These are phyloP conservation scores for Gobio gobio DNA, from an alignment of 2,113 vertebrate species.

Conservation along the genomic window DNA sequence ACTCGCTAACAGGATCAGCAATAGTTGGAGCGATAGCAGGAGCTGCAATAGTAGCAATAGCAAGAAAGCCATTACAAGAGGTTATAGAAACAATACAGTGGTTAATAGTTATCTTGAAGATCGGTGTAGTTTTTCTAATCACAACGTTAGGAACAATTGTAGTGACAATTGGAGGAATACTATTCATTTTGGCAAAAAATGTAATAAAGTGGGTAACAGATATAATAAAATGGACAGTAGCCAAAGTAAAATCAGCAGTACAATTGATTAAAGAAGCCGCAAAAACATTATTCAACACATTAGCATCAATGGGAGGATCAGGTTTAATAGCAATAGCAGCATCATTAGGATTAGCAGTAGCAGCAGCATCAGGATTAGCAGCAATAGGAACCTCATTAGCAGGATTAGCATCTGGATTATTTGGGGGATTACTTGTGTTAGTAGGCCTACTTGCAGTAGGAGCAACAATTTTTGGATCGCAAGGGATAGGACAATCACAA, in stretches of 20 bases:
- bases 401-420: not conserved
- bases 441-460: not conserved
- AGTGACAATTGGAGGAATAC: too few relatives aligned
- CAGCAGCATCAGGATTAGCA: not conserved
- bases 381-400: not conserved
- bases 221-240: not conserved
- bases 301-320: not conserved
- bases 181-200: not conserved
- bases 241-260: not conserved
- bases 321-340: not conserved
- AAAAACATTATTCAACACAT: not conserved
- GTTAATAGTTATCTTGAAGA: rapidly evolving
- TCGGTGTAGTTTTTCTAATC: too few relatives aligned
- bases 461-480: not conserved
- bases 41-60: slow-evolving; percentile 9
- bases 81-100: rapidly evolving
- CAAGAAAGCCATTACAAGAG: rapidly evolving
- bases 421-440: not conserved
- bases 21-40: not conserved
- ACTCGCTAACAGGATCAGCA: not conserved
- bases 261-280: not conserved
- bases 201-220: not conserved
- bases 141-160: not conserved
- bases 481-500: not conserved
- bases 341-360: not conserved